Evolutionary conservation across 2,888 invertebrate genomes (phyloP), one percentile per base, ranked within the genome.

Genomic region (Oscheius sp.): DNA sequence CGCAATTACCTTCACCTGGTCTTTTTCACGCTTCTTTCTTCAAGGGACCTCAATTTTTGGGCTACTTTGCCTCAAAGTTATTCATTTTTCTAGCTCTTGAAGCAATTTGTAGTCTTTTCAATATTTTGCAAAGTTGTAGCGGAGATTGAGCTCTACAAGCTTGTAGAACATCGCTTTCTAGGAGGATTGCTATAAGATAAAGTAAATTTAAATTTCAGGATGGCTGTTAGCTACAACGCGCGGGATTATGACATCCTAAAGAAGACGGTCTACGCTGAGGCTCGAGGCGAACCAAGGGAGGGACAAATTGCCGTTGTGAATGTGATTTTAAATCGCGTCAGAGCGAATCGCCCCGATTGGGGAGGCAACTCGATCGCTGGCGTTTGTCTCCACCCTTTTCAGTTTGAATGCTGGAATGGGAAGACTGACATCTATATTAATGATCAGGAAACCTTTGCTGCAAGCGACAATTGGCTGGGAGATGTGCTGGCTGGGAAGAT

Each of bases 351-450:
- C 0, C 2, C 5, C 0, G 48, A 48, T 48, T 64, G 64, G 64
- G 64, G 64, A 23, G 50, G 64, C 0, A 48, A 31, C 20, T 20
- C 31, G 12, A 46, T 64, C 6, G 20, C 12, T 20, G 64, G 8
- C n/a, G 64, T 64, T n/a, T 64, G 64, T n/a, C 34, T n/a, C n/a
- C 31, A 64, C 0, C 50, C 64, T 0, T 31, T 0, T n/a, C 64
- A 48, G 33, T 64, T 64, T 33, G 46, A 48, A 31, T 64, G 64
- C 20, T 64, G 64, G 64, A 61, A 61, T 42, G 61, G 61, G 3
- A 48, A 2, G 6, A 15, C 31, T 25, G 33, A 48, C 17, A 48
- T 48, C 8, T 5, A 27, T 0, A 48, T 61, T 29, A 31, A 20
- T 1, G 50, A 64, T 1, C 48, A 17, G 2, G n/a, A 17, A 15